These are phyloP conservation scores for Characodon lateralis DNA, from an alignment of 2,797 vertebrate genomes.

Conservation along the genomic window DNA sequence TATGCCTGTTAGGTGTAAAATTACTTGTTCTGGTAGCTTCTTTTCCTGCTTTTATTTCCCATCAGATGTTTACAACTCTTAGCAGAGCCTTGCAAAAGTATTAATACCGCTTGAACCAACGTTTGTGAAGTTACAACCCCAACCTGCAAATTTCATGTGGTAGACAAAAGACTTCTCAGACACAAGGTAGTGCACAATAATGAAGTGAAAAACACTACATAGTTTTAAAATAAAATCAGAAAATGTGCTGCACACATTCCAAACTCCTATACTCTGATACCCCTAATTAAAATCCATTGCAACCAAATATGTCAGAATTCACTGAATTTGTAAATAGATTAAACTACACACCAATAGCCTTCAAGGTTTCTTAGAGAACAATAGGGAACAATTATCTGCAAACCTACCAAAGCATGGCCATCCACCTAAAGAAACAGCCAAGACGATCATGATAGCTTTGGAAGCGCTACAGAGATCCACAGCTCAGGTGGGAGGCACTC, in stretches of 20 bases:
- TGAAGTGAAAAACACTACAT: too few species aligned
- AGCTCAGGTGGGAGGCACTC: too few species aligned
- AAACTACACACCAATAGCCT: neutral
- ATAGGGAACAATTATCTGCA: neutral
- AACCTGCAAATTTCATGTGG: neutral
- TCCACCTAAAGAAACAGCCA: neutral
- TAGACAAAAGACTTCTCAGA: neutral
- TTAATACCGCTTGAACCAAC: neutral
- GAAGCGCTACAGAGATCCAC: too few species aligned
- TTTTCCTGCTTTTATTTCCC: constrained; percentile 12
- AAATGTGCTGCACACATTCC: neutral
- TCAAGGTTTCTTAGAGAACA: neutral
- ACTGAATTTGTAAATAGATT: neutral
- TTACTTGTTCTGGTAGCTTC: constrained; percentile 28
- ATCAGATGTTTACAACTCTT: neutral
- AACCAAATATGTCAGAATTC: neutral
- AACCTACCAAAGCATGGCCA: neutral
- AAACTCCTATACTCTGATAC: neutral
- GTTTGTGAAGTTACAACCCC: neutral
- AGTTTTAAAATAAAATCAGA: too few species aligned
- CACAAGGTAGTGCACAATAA: neutral
- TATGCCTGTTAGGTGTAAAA: constrained; percentile 37
- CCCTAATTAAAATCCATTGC: neutral
- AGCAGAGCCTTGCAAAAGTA: neutral
- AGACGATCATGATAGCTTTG: too few species aligned